Evolutionary conservation across 2,113 vertebrate species (phyloP).

Genomic region (Rallus limicola): DNA sequence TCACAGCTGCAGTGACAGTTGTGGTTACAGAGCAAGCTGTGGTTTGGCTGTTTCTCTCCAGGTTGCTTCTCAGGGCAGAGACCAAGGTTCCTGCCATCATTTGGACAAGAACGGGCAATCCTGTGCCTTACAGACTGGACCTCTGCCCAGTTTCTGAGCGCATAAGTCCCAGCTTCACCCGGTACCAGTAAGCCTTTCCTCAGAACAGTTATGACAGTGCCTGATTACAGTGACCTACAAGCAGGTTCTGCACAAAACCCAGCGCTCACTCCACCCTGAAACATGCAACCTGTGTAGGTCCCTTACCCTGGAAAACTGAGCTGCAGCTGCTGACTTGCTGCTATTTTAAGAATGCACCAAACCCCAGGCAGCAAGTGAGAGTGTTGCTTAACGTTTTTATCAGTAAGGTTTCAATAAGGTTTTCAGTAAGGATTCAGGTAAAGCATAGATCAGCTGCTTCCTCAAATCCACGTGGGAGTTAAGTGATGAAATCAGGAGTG

Average conservation of each 20-base stretch:
- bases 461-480: not conserved
- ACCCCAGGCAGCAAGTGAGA: not conserved
- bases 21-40: not conserved
- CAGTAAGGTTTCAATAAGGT: not conserved
- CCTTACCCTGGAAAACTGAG: not conserved
- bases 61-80: not conserved
- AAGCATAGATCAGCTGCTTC: not conserved
- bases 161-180: fast-evolving
- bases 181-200: not conserved
- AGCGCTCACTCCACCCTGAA: not conserved
- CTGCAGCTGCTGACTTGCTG: not conserved
- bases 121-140: not conserved
- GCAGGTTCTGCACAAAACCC: not conserved
- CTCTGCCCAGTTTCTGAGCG: not conserved
- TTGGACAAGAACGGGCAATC: not conserved
- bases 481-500: not conserved
- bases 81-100: not conserved
- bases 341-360: not conserved
- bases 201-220: not conserved
- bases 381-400: not conserved
- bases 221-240: not conserved
- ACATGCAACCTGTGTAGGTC: fast-evolving
- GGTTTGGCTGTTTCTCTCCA: not conserved
- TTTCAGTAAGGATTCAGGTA: too few species aligned
- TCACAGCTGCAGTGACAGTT: not conserved